Base-by-base conservation (phyloP, 2,113 vertebrate species). In the Rattus rattus region DNA sequence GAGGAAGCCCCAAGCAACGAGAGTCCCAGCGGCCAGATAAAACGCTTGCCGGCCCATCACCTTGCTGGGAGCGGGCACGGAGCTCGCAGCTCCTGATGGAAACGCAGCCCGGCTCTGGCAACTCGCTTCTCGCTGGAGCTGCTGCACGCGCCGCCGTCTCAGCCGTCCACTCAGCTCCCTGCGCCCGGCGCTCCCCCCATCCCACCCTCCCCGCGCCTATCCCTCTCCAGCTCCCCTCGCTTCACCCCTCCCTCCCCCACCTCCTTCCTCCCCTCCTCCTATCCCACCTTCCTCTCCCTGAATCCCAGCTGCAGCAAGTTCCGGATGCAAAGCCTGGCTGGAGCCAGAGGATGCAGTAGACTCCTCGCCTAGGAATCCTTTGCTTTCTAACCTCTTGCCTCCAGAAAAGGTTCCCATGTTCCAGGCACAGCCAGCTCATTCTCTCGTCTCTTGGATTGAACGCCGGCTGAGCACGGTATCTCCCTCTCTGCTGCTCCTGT, bases 71-170 rank as follows among this genome's bases (percentile, higher is more conserved):
- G 85, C 76, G 95, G 1, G 98, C 98, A 97, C 98, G 33, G 98
- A 83, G 98, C 97, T n/a, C 95, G 63, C 20, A 76, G 97, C 97
- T 88, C 96, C 96, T 24, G 97, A 92, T 94, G 92, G 94, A 96
- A 95, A 97, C 1, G 96, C 98, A 73, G 97, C 98, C 93, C 39
- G 12, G 91, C 79, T 90, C 97, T 86, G 97, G 96, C 97, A 88
- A 91, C 92, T 93, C 96, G 92, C 96, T 1, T 85, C 96, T 90
- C 8, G 47, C 95, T 20, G 96, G 65, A 91, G 97, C 96, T 70
- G 96, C 98, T 56, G 97, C 98, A 72, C 97, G 93, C 97, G 95
- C 97, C 89, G 96, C 98, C 77, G 97, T 94, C 97, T 97, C 80
- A 87, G 98, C 97, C 92, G 93, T 72, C 96, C 98, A 96, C 96